phyloP scores from a whole-genome alignment of 2,888 invertebrate genomes.

The Automeris io region DNA sequence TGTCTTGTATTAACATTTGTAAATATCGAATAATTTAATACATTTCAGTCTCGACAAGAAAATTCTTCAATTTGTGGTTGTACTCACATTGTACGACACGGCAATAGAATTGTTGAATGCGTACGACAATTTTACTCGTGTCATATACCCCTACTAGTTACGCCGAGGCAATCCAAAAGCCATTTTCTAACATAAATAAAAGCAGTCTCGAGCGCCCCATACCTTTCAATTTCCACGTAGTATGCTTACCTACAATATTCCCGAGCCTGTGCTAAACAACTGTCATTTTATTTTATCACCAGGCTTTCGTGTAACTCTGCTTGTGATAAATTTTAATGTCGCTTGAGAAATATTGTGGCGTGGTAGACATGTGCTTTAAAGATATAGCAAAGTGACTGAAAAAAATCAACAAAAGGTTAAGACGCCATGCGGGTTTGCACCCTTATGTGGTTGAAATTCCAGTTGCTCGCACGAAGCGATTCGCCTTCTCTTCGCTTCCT shows the following conservation, averaged over 20 bases:
- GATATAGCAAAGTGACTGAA: no score
- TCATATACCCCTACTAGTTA: constrained; percentile 38
- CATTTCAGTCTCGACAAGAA: no score
- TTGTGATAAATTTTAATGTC: constrained; percentile 74
- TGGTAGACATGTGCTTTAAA: constrained; percentile 13
- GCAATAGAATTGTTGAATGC: constrained; percentile 1
- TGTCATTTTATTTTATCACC: constrained; percentile 77
- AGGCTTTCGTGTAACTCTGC: constrained; percentile 65
- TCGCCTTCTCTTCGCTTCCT: no score
- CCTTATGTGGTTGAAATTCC: no score
- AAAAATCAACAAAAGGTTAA: no score
- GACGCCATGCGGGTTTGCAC: no score
- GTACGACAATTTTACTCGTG: constrained; percentile 16
- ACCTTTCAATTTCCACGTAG: constrained; percentile 73
- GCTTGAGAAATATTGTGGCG: constrained; percentile 64
- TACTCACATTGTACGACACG: not conserved
- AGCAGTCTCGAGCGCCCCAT: constrained; percentile 65
- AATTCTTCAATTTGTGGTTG: no score
- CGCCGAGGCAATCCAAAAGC: constrained; percentile 63
- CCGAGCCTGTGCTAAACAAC: constrained; percentile 73
- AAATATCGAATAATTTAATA: not conserved
- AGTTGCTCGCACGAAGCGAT: no score
- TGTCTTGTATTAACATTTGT: not conserved
- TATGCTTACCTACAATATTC: constrained; percentile 51
- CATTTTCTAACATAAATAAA: constrained; percentile 71